Base-by-base conservation (phyloP, 2,797 vertebrate genomes). In the Sternarchorhynchus goeldii region DNA sequence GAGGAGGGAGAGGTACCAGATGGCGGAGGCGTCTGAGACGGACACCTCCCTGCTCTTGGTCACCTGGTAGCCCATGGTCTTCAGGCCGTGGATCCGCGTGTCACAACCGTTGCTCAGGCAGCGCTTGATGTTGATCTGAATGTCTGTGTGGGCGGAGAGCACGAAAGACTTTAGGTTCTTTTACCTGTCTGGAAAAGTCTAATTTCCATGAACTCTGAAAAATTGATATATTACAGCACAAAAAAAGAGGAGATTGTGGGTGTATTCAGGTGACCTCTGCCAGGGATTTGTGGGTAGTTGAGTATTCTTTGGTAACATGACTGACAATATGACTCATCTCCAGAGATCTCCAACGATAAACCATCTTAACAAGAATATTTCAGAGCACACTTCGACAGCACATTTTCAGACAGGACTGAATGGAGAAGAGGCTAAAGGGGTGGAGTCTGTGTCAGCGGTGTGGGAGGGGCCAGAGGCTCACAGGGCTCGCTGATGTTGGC, bases 71-170 rank as follows among this genome's bases (percentile, higher is more conserved):
- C 98, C 97, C 59, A 97, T 80, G 0, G 96, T 96, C 90, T 96
- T 94, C 79, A 99, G 93, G 31, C 98, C 98, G 5, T 97, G 97
- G 87, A 99, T 96, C 29, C 98, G 94, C 0, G 97, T 98, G 91
- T 99, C 98, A 69, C 98, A 99, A 0, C 98, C 98, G 34, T 99
- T 96, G 0, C 96, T 98, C 84, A 98, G 90, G 89, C 97, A 99
- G 31, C 96, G 95, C 86, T 98, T 99, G 85, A 99, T 98, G 91
- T 99, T 99, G 83, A 99, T 98, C 92, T 99, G 97, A 75, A 99
- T 93, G 90, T 97, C 98, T 99, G 92, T 6, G 64, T 1, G 7
- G 18, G 45, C 3, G 18, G 34, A 70, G 21, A 3, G 1, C 10
- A 20, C 8, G 6, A 41, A 10, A 41, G 39, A 4, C 34, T 4